These are phyloP conservation scores for Cephalopholis sonnerati DNA, from an alignment of 2,113 vertebrate species.

Conservation along the genomic window DNA sequence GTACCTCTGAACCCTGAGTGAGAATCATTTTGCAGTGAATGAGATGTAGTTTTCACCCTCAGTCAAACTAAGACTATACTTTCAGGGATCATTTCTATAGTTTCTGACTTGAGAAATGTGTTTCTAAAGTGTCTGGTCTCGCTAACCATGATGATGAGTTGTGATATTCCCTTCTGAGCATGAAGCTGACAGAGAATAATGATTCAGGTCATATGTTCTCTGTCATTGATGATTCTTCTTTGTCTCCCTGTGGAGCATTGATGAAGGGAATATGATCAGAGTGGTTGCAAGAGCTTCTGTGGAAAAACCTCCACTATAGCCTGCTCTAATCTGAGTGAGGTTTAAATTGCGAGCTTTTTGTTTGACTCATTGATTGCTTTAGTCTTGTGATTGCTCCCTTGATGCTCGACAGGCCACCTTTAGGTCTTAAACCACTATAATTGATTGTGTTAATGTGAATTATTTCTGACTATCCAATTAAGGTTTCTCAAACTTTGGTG, in stretches of 20 bases:
- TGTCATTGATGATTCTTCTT: constrained; percentile 74
- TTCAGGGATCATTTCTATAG: constrained; percentile 80
- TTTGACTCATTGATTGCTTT: no score
- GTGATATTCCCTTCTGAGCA: constrained; percentile 67
- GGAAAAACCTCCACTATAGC: no score
- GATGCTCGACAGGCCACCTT: no score
- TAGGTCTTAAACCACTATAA: no score
- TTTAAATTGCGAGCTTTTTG: no score
- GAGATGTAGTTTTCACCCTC: rapidly evolving
- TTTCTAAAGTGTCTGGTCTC: constrained; percentile 74
- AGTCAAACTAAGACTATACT: constrained; percentile 61
- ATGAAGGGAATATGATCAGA: constrained; percentile 29
- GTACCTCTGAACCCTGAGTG: constrained; percentile 9
- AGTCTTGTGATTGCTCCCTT: no score
- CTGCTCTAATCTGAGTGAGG: no score
- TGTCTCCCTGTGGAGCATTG: not conserved
- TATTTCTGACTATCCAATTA: no score
- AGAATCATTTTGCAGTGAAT: no score
- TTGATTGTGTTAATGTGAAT: no score
- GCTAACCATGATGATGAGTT: constrained; percentile 66
- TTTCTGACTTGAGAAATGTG: constrained; percentile 51
- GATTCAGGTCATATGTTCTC: not conserved
- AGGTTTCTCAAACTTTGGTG: no score
- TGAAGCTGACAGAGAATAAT: constrained; percentile 56
- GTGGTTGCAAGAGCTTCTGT: not conserved